phyloP scores from a whole-genome alignment of 2,113 vertebrate species.

The Archilochus colubris region DNA sequence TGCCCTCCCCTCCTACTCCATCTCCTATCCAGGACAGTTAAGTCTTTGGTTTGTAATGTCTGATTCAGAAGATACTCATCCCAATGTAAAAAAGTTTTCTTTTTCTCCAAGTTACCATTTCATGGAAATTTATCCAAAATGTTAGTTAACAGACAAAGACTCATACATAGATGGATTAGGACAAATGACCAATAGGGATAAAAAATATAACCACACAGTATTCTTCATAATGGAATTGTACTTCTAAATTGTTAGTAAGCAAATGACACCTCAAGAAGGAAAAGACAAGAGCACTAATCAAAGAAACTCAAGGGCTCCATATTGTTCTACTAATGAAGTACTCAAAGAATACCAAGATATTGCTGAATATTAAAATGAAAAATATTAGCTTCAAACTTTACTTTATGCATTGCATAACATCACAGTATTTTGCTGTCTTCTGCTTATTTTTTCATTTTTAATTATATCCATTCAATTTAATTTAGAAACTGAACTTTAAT shows the following conservation, averaged over 20 bases:
- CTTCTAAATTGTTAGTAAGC: not conserved
- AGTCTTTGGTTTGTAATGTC: not conserved
- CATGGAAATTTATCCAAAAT: not conserved
- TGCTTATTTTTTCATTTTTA: not conserved
- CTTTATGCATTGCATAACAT: fast-evolving
- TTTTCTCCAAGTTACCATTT: not conserved
- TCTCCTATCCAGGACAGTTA: not conserved
- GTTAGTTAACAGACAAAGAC: not conserved
- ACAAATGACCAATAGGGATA: not conserved
- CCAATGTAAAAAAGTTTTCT: not conserved
- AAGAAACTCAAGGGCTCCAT: fast-evolving
- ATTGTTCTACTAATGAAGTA: not conserved
- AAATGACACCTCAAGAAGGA: not conserved
- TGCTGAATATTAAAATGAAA: not conserved
- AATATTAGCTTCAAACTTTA: not conserved
- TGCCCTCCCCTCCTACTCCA: not conserved
- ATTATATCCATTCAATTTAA: not conserved
- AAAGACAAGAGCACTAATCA: not conserved
- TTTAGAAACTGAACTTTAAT: not conserved
- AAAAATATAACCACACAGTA: not conserved
- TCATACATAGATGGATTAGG: not conserved
- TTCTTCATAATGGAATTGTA: not conserved
- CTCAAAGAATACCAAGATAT: not conserved
- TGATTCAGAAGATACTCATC: not conserved
- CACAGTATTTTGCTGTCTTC: not conserved